Conservation (phyloP, 1,140 invertebrate species). For the Coenobita brevimanus region DNA sequence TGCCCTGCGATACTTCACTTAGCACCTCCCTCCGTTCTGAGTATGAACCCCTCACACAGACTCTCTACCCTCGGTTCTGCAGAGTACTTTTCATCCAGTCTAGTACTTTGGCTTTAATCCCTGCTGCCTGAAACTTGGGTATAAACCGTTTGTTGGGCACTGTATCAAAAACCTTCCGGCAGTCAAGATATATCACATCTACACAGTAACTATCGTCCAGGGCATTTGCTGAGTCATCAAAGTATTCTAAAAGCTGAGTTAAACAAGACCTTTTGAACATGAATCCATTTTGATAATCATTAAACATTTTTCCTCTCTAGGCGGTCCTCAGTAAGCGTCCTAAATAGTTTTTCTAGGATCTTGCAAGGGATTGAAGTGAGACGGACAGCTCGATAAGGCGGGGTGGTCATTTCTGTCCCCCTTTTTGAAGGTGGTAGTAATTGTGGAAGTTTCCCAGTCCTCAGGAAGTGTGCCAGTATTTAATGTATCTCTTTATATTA, state of each 20-base stretch:
- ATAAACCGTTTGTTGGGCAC: constrained; percentile 5
- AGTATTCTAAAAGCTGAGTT: constrained; percentile 10
- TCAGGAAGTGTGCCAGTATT: no score
- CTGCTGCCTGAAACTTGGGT: background rate
- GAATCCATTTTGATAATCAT: background rate
- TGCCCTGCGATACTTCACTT: constrained; percentile 19
- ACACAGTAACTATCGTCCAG: background rate
- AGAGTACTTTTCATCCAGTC: constrained; percentile 29
- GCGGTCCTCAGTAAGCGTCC: no score
- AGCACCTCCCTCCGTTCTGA: background rate
- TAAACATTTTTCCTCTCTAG: no score
- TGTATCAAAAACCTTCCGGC: constrained; percentile 26
- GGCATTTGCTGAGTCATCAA: background rate
- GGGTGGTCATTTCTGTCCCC: no score
- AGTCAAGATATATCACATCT: constrained; percentile 27
- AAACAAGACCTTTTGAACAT: background rate
- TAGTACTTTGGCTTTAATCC: background rate
- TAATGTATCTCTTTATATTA: no score
- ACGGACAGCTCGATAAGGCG: no score
- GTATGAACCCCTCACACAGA: background rate
- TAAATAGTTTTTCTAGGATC: no score
- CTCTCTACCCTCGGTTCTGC: background rate
- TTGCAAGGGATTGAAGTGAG: no score
- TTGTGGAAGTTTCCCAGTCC: no score
- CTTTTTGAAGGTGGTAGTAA: no score